These are phyloP conservation scores for Euwallacea similis DNA, from an alignment of 1,140 invertebrate species.

Conservation along the genomic window DNA sequence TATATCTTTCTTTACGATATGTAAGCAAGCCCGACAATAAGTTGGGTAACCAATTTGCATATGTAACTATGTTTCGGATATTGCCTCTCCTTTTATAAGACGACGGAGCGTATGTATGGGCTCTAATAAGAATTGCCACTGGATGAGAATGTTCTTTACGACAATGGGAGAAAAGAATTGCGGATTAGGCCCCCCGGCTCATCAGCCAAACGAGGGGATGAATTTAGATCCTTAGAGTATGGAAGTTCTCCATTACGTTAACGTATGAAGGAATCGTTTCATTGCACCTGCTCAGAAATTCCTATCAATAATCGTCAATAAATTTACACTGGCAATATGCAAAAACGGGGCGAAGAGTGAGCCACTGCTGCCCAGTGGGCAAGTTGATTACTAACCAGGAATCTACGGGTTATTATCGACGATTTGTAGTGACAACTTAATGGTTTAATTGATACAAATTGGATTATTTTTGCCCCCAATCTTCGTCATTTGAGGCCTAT, in stretches of 20 bases:
- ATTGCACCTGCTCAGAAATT: too few relatives aligned
- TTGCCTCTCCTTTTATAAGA: constrained; percentile 36
- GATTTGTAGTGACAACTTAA: constrained; percentile 1
- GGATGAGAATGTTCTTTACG: constrained; percentile 32
- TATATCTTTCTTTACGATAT: constrained; percentile 46
- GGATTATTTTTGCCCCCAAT: background rate
- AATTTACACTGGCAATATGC: background rate
- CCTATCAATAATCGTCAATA: too few relatives aligned
- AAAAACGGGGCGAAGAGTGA: background rate
- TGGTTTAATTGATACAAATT: constrained; percentile 1
- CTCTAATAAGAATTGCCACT: constrained; percentile 30
- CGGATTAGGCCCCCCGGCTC: constrained; percentile 11
- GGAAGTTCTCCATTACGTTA: too few relatives aligned
- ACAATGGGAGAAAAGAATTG: constrained; percentile 36
- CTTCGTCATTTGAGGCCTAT: background rate
- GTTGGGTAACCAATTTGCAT: constrained; percentile 50
- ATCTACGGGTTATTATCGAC: background rate
- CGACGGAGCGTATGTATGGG: constrained; percentile 18
- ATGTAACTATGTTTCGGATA: constrained; percentile 49
- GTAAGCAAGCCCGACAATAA: constrained; percentile 44
- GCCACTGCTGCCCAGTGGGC: background rate
- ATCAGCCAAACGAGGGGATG: constrained; percentile 16
- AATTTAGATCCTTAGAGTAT: background rate
- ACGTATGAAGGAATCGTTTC: too few relatives aligned
- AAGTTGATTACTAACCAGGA: background rate